Percentiles rank a stretch among this genome's conserved stretches.
These are phyloP conservation scores for Danaus melanippus DNA, from an alignment of 1,140 invertebrate species.

Conservation along the genomic window DNA sequence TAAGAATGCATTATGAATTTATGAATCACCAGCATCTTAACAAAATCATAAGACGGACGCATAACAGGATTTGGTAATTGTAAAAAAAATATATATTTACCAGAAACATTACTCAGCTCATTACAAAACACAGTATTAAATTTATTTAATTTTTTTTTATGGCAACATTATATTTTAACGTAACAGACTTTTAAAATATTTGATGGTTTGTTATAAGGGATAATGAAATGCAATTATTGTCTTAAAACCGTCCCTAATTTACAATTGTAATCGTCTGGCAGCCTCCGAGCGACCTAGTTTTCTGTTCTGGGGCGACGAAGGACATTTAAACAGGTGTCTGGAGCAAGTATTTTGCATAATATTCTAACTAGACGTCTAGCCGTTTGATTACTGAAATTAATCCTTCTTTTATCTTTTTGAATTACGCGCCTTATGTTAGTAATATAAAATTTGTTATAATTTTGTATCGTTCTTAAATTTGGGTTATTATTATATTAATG, in stretches of 20 bases:
- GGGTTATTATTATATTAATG: no score
- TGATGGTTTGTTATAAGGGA: slow-evolving; percentile 18
- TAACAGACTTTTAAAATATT: slow-evolving; percentile 1
- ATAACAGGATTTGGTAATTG: slow-evolving; percentile 21
- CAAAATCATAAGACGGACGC: slow-evolving; percentile 7
- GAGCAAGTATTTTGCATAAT: slow-evolving; percentile 53
- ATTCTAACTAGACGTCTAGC: slow-evolving; percentile 53
- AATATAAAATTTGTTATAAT: no score
- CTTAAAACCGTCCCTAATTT: slow-evolving; percentile 52
- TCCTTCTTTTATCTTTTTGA: slow-evolving; percentile 7
- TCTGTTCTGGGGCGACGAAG: slow-evolving; percentile 54
- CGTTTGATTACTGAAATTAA: slow-evolving; percentile 31
- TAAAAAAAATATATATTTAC: slow-evolving; percentile 17
- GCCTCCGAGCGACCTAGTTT: slow-evolving; percentile 57
- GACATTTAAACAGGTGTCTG: slow-evolving; percentile 61
- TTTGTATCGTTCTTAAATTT: no score
- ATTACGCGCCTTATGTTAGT: no score
- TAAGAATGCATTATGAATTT: no score
- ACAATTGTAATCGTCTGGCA: slow-evolving; percentile 67
- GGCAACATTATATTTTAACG: no score
- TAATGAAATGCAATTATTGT: slow-evolving; percentile 41
- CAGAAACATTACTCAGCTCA: slow-evolving; percentile 17
- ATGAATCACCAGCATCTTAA: no score
- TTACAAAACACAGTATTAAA: no score
- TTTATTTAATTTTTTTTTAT: no score